A percentile compares a stretch with the other conserved stretches of the same genome.
Evolutionary conservation across 2,888 invertebrate genomes (phyloP).

Genomic region (Diogma glabrata): DNA sequence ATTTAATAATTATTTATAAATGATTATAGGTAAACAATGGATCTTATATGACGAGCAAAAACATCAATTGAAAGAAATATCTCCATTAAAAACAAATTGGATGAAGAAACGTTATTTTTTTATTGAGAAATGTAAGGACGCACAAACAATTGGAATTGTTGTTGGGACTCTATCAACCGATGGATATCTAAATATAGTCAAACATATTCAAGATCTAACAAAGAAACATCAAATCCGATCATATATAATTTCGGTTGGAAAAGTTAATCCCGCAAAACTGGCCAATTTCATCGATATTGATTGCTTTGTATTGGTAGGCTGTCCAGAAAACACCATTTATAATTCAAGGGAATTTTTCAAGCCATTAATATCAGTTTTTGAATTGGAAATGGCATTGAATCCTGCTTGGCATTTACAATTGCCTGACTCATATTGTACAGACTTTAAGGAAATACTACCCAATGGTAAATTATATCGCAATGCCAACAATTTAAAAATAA

Average conservation of each 20-base stretch:
- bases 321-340: slow-evolving; percentile 78
- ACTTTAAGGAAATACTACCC: slow-evolving; percentile 63
- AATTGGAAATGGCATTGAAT: slow-evolving; percentile 77
- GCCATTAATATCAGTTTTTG: slow-evolving; percentile 84
- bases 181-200: slow-evolving; percentile 62
- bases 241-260: slow-evolving; percentile 87
- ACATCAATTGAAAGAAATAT: slow-evolving; percentile 31
- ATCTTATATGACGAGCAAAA: slow-evolving; percentile 42
- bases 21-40: slow-evolving; percentile 43
- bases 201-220: slow-evolving; percentile 60
- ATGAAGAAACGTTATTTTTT: slow-evolving; percentile 71
- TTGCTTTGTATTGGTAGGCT: slow-evolving; percentile 82
- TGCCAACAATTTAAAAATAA: slow-evolving; percentile 36
- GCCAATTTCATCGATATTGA: slow-evolving; percentile 89
- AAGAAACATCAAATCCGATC: slow-evolving; percentile 69
- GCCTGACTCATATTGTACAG: slow-evolving; percentile 51
- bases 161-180: slow-evolving; percentile 83
- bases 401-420: slow-evolving; percentile 38
- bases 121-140: slow-evolving; percentile 86
- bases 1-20: not conserved
- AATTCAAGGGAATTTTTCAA: slow-evolving; percentile 77
- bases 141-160: slow-evolving; percentile 72
- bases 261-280: slow-evolving; percentile 86
- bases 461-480: slow-evolving; percentile 43
- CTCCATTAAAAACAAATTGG: slow-evolving; percentile 43